Percentiles rank a stretch among this genome's conserved stretches.
Evolutionary conservation across 2,888 invertebrate genomes (phyloP).

Genomic region (Saturnia japonica): DNA sequence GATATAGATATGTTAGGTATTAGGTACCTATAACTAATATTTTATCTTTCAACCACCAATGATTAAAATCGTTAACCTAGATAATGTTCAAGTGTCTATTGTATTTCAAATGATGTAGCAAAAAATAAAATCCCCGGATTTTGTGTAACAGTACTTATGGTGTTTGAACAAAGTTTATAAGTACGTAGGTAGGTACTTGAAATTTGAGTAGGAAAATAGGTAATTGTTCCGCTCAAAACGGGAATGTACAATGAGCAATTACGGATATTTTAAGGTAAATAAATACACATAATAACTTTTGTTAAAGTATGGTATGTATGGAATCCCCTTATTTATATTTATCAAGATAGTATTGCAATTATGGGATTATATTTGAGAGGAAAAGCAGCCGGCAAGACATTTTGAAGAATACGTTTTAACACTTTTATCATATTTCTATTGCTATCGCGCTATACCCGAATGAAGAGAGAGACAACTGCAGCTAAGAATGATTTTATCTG

Average conservation of each 20-base stretch:
- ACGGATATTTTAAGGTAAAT: neutral
- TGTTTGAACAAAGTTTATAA: neutral
- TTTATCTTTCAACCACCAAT: neutral
- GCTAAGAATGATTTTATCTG: no score
- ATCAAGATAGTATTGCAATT: no score
- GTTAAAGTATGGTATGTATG: neutral
- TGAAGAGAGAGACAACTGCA: no score
- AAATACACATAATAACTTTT: neutral
- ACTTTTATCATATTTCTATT: no score
- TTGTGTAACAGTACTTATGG: neutral
- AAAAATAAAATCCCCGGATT: constrained; percentile 1
- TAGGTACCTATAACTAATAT: neutral
- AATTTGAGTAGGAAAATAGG: neutral
- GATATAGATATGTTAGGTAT: neutral
- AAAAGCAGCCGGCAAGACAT: no score
- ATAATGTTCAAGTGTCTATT: neutral
- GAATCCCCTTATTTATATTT: neutral
- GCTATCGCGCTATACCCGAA: no score
- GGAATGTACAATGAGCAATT: neutral
- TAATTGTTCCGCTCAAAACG: neutral
- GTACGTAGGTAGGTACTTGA: neutral
- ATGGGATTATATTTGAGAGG: no score
- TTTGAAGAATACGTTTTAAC: no score
- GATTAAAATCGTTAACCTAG: neutral
- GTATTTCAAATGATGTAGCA: neutral